A percentile compares a stretch with the other conserved stretches of the same genome.
phyloP scores from a whole-genome alignment of 2,113 vertebrate species.

The Stegostoma tigrinum region DNA sequence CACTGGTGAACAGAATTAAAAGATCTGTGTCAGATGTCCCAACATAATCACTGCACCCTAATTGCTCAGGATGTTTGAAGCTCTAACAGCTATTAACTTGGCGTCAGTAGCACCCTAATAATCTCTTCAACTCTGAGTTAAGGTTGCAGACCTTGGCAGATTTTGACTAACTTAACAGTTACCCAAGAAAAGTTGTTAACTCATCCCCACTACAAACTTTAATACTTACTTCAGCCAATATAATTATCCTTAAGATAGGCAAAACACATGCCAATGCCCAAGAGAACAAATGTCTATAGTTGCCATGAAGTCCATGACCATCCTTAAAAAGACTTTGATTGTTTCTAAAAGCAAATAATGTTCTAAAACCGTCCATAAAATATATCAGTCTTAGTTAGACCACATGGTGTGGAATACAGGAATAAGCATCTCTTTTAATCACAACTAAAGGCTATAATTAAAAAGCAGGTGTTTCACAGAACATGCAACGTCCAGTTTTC shows the following conservation, averaged over 20 bases:
- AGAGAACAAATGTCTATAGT: not conserved
- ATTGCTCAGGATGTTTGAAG: too few relatives aligned
- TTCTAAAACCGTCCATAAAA: not conserved
- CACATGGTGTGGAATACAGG: not conserved
- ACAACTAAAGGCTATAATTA: slow-evolving; percentile 4
- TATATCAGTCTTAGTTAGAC: not conserved
- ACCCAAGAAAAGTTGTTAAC: not conserved
- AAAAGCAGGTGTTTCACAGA: slow-evolving; percentile 2
- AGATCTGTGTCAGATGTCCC: too few relatives aligned
- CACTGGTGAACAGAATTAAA: not conserved
- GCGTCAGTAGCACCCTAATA: too few relatives aligned
- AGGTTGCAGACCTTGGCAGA: too few relatives aligned
- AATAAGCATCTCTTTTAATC: not conserved
- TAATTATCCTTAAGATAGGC: not conserved
- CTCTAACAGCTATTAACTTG: too few relatives aligned
- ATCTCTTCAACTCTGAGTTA: too few relatives aligned
- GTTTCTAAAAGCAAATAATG: not conserved
- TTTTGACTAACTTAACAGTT: not conserved
- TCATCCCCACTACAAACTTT: not conserved
- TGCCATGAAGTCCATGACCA: not conserved
- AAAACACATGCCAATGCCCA: not conserved
- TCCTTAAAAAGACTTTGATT: not conserved
- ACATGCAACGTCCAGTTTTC: slow-evolving; percentile 11
- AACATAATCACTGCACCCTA: too few relatives aligned
- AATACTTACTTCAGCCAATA: not conserved